Evolutionary conservation across 1,140 invertebrate species (phyloP), one percentile per base, ranked within the genome.

Genomic region (Scaptomyza hsui): DNA sequence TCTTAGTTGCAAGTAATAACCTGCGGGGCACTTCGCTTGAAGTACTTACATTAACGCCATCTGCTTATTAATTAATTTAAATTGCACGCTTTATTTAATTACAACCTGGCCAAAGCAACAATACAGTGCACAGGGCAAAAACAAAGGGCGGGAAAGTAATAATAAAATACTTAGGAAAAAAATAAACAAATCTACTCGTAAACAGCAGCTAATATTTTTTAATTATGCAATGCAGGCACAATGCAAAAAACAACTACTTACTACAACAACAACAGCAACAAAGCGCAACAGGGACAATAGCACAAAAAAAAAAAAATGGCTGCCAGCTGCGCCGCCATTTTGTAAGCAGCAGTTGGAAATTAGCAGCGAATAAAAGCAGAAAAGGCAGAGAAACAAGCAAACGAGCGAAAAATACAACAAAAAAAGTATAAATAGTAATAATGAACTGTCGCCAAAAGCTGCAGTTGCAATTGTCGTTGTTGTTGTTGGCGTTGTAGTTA

Each of bases 301-400:
- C 10, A 56, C 13, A 51, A 53, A 15, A 32, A 32, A 10, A 24
- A 47, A 48, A 68, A 76, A 77, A 85, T 77, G 80, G 65, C 62
- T 75, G 70, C 70, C 81, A 80, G 72, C 72, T 75, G 78, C 60
- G 42, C 65, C 75, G 77, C 77, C 81, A 85, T 75, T 85, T 85
- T 77, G 73, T 77, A 78, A 86, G 81, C 77, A 75, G 68, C 26
- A 29, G 26, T 29, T 57, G 71, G 61, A 64, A 85, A 86, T 86
- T 80, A 86, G 81, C 68, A 65, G 49, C 15, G 35, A 71, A 47
- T 39, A 64, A 65, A 48, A 48, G 44, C 24, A 16, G n/a, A 24
- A 60, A 59, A 67, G 35, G 35, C 24, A 45, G 15, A 18, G 29
- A 53, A 69, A 53, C 52, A 45, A 69, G 47, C 45, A 63, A 51